Conservation (phyloP, 2,113 vertebrate species). For the Cygnus buccinator region DNA sequence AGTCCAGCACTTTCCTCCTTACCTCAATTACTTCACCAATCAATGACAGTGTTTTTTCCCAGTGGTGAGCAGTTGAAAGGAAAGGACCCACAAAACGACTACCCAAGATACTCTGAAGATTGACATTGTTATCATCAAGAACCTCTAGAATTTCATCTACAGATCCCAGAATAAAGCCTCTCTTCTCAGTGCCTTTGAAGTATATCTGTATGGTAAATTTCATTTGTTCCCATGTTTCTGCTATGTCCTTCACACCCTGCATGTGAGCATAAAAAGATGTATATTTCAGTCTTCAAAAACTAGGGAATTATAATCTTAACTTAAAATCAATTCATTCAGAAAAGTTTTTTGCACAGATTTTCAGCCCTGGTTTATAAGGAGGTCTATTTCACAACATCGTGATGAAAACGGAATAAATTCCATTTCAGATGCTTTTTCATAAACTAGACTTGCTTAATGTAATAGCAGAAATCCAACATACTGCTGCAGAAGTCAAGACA, state of each 20-base stretch:
- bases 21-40: conserved; percentile 96
- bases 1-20: not conserved
- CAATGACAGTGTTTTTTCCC: conserved; percentile 91
- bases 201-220: conserved; percentile 87
- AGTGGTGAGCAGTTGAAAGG: conserved; percentile 83
- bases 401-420: not conserved
- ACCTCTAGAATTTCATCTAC: conserved; percentile 90
- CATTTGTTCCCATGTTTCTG: conserved; percentile 92
- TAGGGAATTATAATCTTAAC: not conserved
- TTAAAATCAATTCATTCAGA: not conserved
- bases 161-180: conserved; percentile 86
- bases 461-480: not conserved
- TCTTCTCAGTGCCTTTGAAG: conserved; percentile 88
- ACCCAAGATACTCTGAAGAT: conserved; percentile 90
- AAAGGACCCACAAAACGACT: conserved; percentile 95
- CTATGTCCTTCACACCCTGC: conserved; percentile 91
- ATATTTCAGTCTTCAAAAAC: not conserved
- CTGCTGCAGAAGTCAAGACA: not conserved
- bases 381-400: not conserved
- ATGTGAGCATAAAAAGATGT: not conserved
- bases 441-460: not conserved
- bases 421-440: not conserved
- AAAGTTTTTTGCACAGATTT: not conserved
- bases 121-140: conserved; percentile 91
- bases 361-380: not conserved